Evolutionary conservation across 1,140 invertebrate species (phyloP), one percentile per base, ranked within the genome.

Genomic region (Hycleus phaleratus): DNA sequence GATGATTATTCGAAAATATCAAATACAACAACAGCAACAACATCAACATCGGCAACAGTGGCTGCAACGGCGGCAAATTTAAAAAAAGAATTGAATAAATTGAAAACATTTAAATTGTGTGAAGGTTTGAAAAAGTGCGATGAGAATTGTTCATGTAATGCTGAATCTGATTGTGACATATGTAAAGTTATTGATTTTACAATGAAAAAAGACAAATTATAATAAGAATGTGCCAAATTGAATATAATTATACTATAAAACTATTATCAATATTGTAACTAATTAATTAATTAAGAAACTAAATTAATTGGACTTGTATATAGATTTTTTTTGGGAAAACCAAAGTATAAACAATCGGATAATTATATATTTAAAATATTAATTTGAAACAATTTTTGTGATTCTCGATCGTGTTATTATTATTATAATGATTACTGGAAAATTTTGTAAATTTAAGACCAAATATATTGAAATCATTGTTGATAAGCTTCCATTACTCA

Each of bases 131-230:
- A 73, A 55, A 71, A 70, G 45, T 73, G 71, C 53, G 71, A 73
- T 26, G 71, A 71, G 9, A 62, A 67, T 39, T 73, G 71, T 62
- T 70, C 70, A 38, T 73, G 71, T 57, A 73, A 73, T 50, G 62
- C 66, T 3, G 69, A 73, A 48, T 62, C 69, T 18, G 70, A 70
- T 44, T 73, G 71, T 60, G 71, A 73, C 56, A 73, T 73, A 56
- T 73, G 71, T 52, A 71, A 70, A 65, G 71, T 73, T 32, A 65
- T 73, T 9, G 71, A 72, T 57, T 73, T 73, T 47, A 73, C 71
- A 25, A 46, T 71, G 46, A 73, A 73, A 51, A 71, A 72, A 48
- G 71, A 72, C n/a, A 71, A 72, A 45, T 66, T 68, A 63, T 70
- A 68, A 46, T 6, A 42, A 10, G 1, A 42, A 42, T 42, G 40